Evolutionary conservation across 2,888 invertebrate species (phyloP), one percentile per base, ranked within the genome.

Genomic region (Drosophila phalerata): DNA sequence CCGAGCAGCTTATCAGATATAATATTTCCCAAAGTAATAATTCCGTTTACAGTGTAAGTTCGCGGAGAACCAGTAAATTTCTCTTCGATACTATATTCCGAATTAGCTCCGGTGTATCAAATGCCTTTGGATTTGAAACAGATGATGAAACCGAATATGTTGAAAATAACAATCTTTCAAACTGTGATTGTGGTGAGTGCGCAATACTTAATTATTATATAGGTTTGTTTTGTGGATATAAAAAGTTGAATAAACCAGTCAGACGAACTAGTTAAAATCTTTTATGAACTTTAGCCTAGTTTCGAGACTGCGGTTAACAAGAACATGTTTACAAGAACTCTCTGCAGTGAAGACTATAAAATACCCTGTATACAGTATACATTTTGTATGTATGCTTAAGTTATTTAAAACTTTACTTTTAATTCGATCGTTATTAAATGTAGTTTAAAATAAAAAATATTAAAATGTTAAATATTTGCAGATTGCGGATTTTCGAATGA

Each of bases 401-500:
- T 22, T 4, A 22, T 4, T 22, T 22, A 38, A 15, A 8, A 5
- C 2, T 8, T 15, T 6, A 8, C 8, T 28, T 37, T n/a, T 2
- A 37, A 17, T 17, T 9, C 3, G 2, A 15, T 40, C 17, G 6
- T 40, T 5, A 40, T 17, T 40, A 17, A 40, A 40, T 17, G 8
- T 1, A 10, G 9, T 10, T 17, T 40, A 17, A 1, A 10, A 38
- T 38, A 15, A 15, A 15, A 9, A 1, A n/a, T 15, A 15, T 38
- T 8, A n/a, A n/a, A 28, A 28, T 38, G 2, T 49, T 38, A 3
- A 28, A 30, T 42, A 17, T 15, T 56, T 56, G n/a, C 19, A 97
- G 97, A 97, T 93, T 97, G 97, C 90, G 97, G 97, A 38, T 93
- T 96, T 66, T 94, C 96, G 1, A 97, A 96, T 93, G 97, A 97